Conservation (phyloP, 2,888 invertebrate species). For the Zaprionus bogoriensis region DNA sequence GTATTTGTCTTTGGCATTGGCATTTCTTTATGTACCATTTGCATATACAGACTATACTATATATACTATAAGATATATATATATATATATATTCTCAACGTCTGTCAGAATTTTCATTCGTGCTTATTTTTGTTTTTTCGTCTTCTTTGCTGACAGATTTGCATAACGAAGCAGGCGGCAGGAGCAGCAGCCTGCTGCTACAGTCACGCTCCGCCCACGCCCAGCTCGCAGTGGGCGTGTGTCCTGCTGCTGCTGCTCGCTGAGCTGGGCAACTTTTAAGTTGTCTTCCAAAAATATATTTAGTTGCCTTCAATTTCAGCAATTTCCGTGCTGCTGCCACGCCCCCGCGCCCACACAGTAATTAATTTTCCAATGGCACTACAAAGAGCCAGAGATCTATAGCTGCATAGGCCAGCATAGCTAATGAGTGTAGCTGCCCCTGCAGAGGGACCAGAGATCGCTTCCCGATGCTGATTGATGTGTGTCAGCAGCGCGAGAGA, state of each 20-base stretch:
- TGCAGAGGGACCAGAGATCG: conserved; percentile 13
- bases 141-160: conserved; percentile 55
- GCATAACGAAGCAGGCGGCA: conserved; percentile 71
- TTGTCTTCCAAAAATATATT: conserved; percentile 51
- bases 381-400: conserved; percentile 42
- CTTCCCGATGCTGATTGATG: conserved; percentile 63
- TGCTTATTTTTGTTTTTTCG: conserved; percentile 35
- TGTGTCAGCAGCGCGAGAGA: conserved; percentile 43
- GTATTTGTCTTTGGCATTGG: conserved; percentile 54
- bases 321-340: conserved; percentile 38
- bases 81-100: too few species aligned
- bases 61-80: too few species aligned
- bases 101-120: conserved; percentile 66
- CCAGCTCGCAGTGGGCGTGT: conserved; percentile 10
- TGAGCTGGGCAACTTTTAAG: conserved; percentile 45
- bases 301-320: conserved; percentile 63
- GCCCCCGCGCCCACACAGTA: conserved; percentile 40
- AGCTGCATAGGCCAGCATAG: conserved; percentile 43
- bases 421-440: conserved; percentile 60
- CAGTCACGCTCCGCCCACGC: background rate
- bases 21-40: conserved; percentile 65
- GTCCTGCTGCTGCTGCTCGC: too few species aligned
- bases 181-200: too few species aligned
- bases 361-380: conserved; percentile 65
- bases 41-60: conserved; percentile 63